A percentile compares a stretch with the other conserved stretches of the same genome.
These are phyloP conservation scores for Geodia barretti DNA, from an alignment of 37 sponge, comb jelly and placozoan genomes.

Conservation along the genomic window DNA sequence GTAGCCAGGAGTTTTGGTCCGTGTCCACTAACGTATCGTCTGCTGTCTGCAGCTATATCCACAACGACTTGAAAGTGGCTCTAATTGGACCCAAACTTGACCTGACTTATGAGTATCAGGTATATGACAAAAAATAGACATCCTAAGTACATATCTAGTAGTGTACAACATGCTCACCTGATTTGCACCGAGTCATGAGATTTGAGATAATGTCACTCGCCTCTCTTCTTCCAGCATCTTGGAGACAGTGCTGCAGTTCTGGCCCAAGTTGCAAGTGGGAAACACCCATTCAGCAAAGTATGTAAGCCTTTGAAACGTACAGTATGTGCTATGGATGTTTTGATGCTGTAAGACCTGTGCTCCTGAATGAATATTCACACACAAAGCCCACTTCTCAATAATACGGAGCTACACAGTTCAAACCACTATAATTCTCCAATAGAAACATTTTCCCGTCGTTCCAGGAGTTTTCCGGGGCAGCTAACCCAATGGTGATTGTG, in stretches of 20 bases:
- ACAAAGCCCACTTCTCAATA: too few relatives aligned
- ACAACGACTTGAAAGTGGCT: conserved; percentile 84
- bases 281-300: conserved; percentile 86
- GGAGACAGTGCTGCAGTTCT: conserved; percentile 72
- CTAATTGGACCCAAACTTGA: conserved; percentile 78
- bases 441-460: too few relatives aligned
- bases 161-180: neutral
- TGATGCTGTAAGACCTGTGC: too few relatives aligned
- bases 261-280: conserved; percentile 68
- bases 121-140: conserved; percentile 14
- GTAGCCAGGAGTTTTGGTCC: too few relatives aligned
- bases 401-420: too few relatives aligned
- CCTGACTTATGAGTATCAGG: conserved; percentile 82
- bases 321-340: too few relatives aligned
- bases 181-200: neutral
- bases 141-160: too few relatives aligned
- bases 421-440: too few relatives aligned
- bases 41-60: conserved; percentile 62
- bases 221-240: conserved; percentile 50
- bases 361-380: neutral
- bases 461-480: conserved; percentile 51
- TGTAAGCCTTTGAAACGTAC: too few relatives aligned
- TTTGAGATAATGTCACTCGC: neutral
- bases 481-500: conserved; percentile 77
- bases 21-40: neutral